These are phyloP conservation scores for Zeuzera pyrina DNA, from an alignment of 2,888 invertebrate genomes.

Conservation along the genomic window DNA sequence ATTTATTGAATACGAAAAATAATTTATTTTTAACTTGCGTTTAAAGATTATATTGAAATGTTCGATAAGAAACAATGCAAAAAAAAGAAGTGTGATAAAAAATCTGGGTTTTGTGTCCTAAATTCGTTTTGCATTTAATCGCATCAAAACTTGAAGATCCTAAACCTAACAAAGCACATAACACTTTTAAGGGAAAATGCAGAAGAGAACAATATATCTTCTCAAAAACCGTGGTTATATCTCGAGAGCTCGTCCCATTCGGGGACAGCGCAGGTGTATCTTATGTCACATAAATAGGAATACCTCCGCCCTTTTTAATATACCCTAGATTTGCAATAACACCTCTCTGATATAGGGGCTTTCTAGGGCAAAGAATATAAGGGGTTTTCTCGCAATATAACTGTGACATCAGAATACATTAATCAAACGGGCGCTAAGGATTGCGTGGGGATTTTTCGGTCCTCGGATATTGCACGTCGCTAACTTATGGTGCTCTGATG, in stretches of 20 bases:
- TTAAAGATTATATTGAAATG: too few species aligned
- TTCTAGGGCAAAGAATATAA: constrained; percentile 36
- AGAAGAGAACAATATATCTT: constrained; percentile 5
- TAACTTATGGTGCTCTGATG: constrained; percentile 52
- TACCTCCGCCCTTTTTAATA: constrained; percentile 60
- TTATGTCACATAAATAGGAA: constrained; percentile 50
- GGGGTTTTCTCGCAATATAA: constrained; percentile 53
- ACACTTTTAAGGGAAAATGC: not conserved
- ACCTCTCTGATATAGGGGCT: constrained; percentile 47
- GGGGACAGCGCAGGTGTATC: constrained; percentile 39
- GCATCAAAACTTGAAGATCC: not conserved
- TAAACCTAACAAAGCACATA: not conserved
- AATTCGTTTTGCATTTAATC: not conserved
- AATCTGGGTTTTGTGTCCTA: too few species aligned
- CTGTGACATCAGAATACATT: constrained; percentile 65
- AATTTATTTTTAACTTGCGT: too few species aligned
- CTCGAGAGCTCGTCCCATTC: constrained; percentile 21
- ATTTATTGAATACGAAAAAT: too few species aligned
- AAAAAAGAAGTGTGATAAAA: too few species aligned
- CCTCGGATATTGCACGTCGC: constrained; percentile 52
- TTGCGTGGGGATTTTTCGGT: constrained; percentile 38
- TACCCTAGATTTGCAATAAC: constrained; percentile 68
- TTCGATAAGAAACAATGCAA: too few species aligned
- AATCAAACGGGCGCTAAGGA: constrained; percentile 46
- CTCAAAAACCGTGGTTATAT: constrained; percentile 18